phyloP scores from a whole-genome alignment of 2,888 invertebrate genomes.

The Philaethria dido region DNA sequence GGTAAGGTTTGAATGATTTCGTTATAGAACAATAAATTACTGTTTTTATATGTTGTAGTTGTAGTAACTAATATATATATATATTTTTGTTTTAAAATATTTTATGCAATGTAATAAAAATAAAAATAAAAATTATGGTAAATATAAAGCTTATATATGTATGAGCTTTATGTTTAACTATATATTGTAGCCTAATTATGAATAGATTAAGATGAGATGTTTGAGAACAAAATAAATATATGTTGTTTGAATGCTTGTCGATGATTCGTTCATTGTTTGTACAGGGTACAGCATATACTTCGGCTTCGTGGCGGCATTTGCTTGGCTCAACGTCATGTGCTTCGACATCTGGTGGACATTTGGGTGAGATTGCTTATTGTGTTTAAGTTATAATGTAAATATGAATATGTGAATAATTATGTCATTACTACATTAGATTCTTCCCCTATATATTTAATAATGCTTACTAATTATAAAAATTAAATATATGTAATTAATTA shows the following conservation, averaged over 20 bases:
- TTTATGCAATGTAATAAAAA: too few relatives aligned
- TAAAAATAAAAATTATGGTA: too few relatives aligned
- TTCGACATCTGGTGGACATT: constrained; percentile 93
- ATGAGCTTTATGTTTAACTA: too few relatives aligned
- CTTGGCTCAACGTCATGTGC: constrained; percentile 91
- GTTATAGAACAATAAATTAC: too few relatives aligned
- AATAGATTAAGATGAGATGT: constrained; percentile 28
- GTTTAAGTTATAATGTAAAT: constrained; percentile 35
- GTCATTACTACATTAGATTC: not conserved
- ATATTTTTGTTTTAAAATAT: not conserved
- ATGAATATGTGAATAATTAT: constrained; percentile 28
- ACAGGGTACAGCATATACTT: constrained; percentile 88
- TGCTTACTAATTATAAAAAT: too few relatives aligned
- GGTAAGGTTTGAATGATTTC: constrained; percentile 79
- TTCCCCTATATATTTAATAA: not conserved
- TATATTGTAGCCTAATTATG: constrained; percentile 15
- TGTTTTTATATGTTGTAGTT: too few relatives aligned
- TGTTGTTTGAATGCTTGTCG: constrained; percentile 45
- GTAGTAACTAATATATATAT: not conserved
- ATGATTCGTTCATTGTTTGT: constrained; percentile 59
- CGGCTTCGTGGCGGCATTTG: constrained; percentile 87
- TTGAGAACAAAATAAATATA: constrained; percentile 49
- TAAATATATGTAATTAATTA: too few relatives aligned
- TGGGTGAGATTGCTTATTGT: constrained; percentile 83
- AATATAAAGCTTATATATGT: not conserved